Conservation (phyloP, 2,797 vertebrate genomes). For the Cheirogaleus major region DNA sequence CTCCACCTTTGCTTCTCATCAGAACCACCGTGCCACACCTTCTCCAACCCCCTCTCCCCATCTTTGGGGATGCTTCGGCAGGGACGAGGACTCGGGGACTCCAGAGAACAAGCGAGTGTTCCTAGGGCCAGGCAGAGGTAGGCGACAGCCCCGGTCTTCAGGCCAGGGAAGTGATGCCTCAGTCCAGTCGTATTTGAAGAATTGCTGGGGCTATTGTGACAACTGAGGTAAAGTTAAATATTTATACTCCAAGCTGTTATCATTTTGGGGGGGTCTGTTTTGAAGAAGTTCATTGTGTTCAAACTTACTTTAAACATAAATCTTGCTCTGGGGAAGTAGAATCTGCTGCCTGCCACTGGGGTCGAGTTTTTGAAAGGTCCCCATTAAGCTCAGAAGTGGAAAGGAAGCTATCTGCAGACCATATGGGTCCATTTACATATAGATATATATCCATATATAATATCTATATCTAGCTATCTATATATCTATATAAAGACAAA, state of each 20-base stretch:
- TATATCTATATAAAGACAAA: background rate
- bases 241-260: constrained; percentile 39
- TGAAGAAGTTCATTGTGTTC: constrained; percentile 22
- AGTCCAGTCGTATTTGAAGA: background rate
- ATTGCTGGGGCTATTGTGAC: background rate
- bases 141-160: background rate
- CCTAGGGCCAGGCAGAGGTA: background rate
- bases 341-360: constrained; percentile 13
- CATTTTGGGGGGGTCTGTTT: background rate
- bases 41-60: background rate
- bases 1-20: background rate
- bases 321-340: background rate
- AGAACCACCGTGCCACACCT: background rate
- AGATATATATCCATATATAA: background rate
- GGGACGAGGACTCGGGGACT: background rate
- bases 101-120: background rate
- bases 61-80: background rate
- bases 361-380: constrained; percentile 68
- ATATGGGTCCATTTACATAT: background rate
- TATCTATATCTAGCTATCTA: background rate
- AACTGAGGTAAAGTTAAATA: constrained; percentile 24
- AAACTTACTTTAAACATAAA: constrained; percentile 34
- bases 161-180: background rate
- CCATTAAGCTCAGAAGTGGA: background rate
- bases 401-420: background rate